A percentile compares a stretch with the other conserved stretches of the same genome.
These are phyloP conservation scores for Corapipo altera DNA, from an alignment of 2,113 vertebrate genomes.

Conservation along the genomic window DNA sequence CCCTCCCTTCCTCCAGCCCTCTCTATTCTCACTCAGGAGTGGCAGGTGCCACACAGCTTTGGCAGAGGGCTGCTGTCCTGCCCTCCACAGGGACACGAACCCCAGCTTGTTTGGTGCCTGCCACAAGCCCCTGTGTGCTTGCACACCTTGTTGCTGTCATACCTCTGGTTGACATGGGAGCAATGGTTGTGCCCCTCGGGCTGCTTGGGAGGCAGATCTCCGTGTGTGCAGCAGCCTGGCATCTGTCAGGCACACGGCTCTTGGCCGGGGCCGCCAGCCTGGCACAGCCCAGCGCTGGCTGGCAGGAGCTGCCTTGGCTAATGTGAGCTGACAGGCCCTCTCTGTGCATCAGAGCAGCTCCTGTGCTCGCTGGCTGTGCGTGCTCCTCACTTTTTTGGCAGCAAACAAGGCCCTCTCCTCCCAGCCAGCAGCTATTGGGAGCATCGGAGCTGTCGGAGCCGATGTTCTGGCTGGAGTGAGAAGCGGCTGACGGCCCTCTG, in stretches of 20 bases:
- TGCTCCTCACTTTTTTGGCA: background rate
- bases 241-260: background rate
- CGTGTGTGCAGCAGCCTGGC: background rate
- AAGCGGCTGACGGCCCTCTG: background rate
- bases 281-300: background rate
- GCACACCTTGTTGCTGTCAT: background rate
- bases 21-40: background rate
- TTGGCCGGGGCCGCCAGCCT: background rate
- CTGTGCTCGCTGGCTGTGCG: background rate
- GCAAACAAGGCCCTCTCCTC: background rate
- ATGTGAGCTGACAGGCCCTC: background rate
- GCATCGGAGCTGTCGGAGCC: background rate
- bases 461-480: background rate
- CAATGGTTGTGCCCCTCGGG: fast-evolving
- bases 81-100: fast-evolving
- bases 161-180: background rate
- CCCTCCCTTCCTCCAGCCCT: background rate
- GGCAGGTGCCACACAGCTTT: background rate
- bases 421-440: conserved; percentile 25
- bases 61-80: background rate
- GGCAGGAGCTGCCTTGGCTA: background rate
- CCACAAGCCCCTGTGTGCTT: background rate
- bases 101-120: background rate
- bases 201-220: background rate
- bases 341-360: background rate